phyloP scores from a whole-genome alignment of 2,888 invertebrate genomes.

The Macrophya alboannulata region DNA sequence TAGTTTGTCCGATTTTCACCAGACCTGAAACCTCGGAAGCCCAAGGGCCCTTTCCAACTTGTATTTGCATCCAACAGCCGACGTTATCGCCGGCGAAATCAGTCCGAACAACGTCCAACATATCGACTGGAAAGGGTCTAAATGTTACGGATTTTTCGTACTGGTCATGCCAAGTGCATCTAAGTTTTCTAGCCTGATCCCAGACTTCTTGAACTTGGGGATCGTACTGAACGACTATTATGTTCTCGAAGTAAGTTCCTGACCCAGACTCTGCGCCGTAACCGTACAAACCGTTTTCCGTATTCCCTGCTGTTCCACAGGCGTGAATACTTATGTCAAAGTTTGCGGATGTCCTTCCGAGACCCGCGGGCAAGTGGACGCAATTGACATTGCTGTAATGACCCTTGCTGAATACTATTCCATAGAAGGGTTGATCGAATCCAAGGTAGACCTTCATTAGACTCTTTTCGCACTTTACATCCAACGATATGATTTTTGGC shows the following conservation, averaged over 20 bases:
- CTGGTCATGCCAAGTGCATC: constrained; percentile 97
- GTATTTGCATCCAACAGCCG: constrained; percentile 99
- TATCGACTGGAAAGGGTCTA: constrained; percentile 96
- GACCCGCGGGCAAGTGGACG: constrained; percentile 93
- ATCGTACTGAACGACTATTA: constrained; percentile 96
- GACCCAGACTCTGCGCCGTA: constrained; percentile 94
- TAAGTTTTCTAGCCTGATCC: constrained; percentile 95
- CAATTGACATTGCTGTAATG: constrained; percentile 96
- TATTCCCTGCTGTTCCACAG: constrained; percentile 95
- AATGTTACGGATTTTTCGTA: constrained; percentile 98
- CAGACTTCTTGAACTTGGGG: constrained; percentile 96
- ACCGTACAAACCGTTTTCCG: constrained; percentile 94
- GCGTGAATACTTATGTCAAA: constrained; percentile 96
- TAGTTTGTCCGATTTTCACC: constrained; percentile 97
- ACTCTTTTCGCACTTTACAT: constrained; percentile 97
- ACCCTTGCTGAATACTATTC: constrained; percentile 97
- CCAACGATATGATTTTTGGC: constrained; percentile 95
- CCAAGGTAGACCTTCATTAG: constrained; percentile 97
- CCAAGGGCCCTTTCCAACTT: constrained; percentile 97
- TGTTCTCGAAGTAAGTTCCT: constrained; percentile 96
- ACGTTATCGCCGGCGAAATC: constrained; percentile 98
- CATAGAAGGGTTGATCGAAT: constrained; percentile 96
- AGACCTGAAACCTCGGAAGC: constrained; percentile 96
- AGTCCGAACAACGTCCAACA: constrained; percentile 96
- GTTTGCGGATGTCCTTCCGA: constrained; percentile 92